These are phyloP conservation scores for Hesperophylax magnus DNA, from an alignment of 1,140 invertebrate genomes.

Conservation along the genomic window DNA sequence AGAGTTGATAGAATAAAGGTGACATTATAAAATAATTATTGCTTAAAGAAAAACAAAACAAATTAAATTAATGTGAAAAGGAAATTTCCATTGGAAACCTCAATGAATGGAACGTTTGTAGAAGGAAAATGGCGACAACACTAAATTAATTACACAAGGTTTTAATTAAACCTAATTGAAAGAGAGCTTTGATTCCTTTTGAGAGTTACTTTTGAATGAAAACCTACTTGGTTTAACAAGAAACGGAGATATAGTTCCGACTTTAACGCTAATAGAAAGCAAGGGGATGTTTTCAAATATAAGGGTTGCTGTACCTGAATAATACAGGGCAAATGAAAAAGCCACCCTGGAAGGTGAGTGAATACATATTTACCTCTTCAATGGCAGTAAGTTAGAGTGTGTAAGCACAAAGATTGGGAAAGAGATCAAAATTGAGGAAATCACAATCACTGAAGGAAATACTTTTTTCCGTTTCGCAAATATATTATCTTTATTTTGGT, in stretches of 20 bases:
- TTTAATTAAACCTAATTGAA: constrained; percentile 11
- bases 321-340: constrained; percentile 20
- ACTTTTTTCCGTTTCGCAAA: too few species aligned
- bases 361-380: constrained; percentile 8
- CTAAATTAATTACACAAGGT: not conserved
- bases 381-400: not conserved
- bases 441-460: too few species aligned
- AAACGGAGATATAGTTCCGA: not conserved
- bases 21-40: too few species aligned
- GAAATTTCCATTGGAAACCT: too few species aligned
- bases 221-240: not conserved
- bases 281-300: constrained; percentile 18
- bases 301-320: not conserved
- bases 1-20: too few species aligned
- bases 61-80: too few species aligned
- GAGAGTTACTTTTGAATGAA: constrained; percentile 8
- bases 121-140: too few species aligned
- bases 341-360: not conserved
- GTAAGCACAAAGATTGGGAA: not conserved
- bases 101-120: too few species aligned
- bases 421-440: too few species aligned
- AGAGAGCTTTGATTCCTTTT: not conserved
- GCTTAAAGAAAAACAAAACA: too few species aligned
- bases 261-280: not conserved
- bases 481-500: too few species aligned